phyloP scores from a whole-genome alignment of 1,140 invertebrate species.

The Leptestheria dahalacensis region DNA sequence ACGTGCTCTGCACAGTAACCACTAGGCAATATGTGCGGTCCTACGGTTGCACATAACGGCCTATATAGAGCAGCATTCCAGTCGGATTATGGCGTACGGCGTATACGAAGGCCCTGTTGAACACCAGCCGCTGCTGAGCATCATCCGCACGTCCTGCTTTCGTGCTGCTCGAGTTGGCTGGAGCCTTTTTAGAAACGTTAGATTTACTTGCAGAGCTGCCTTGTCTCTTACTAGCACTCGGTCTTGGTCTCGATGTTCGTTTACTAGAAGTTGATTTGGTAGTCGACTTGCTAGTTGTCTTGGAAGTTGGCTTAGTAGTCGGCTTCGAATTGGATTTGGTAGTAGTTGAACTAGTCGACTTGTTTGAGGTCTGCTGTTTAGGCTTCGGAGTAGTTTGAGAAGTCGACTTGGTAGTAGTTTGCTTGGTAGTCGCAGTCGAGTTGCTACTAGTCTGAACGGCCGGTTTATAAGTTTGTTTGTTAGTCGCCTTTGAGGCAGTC shows the following conservation, averaged over 20 bases:
- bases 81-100: conserved; percentile 14
- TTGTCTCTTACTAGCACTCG: too few relatives aligned
- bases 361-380: background rate
- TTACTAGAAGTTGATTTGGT: background rate
- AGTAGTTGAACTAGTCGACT: background rate
- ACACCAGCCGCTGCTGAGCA: background rate
- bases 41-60: conserved; percentile 12
- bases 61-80: conserved; percentile 5
- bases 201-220: background rate
- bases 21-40: background rate
- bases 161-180: background rate
- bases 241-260: background rate
- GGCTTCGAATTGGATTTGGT: background rate
- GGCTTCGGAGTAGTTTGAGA: background rate
- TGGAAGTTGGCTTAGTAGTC: background rate
- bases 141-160: background rate
- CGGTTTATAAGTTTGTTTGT: background rate
- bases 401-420: background rate
- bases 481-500: background rate
- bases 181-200: background rate
- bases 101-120: conserved; percentile 14
- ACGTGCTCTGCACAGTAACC: background rate
- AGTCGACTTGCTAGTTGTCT: background rate
- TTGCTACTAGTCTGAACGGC: background rate
- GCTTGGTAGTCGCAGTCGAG: background rate